These are phyloP conservation scores for Rhynchophorus ferrugineus DNA, from an alignment of 1,140 invertebrate species.

Conservation along the genomic window DNA sequence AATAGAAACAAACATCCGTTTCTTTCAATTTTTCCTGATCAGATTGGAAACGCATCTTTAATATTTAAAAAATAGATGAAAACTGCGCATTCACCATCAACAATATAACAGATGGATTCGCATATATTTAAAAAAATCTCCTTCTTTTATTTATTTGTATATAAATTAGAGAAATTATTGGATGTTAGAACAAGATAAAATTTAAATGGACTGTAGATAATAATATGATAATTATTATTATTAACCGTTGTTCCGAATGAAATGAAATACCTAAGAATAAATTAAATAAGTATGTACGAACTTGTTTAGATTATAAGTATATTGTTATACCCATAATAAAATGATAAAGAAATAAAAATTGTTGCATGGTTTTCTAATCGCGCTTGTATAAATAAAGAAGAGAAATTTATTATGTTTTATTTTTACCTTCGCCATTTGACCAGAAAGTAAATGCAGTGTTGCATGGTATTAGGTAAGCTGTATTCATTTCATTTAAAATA, in stretches of 20 bases:
- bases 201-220: conserved; percentile 19
- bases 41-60: background rate
- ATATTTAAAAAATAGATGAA: background rate
- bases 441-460: too few relatives aligned
- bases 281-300: conserved; percentile 7
- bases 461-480: too few relatives aligned
- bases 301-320: conserved; percentile 16
- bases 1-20: too few relatives aligned
- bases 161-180: conserved; percentile 16
- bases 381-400: conserved; percentile 14
- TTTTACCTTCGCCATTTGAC: too few relatives aligned
- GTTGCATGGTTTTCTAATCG: conserved; percentile 22
- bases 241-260: conserved; percentile 13
- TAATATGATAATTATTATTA: conserved; percentile 2
- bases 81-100: background rate
- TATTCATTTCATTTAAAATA: too few relatives aligned
- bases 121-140: background rate
- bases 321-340: conserved; percentile 16
- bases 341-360: conserved; percentile 10
- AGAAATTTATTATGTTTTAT: background rate
- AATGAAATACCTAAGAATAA: conserved; percentile 7
- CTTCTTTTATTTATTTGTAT: conserved; percentile 4
- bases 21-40: background rate
- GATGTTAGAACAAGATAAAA: conserved; percentile 14
- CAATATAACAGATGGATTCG: background rate